Percentiles rank a stretch among this genome's conserved stretches.
These are phyloP conservation scores for Xestia ashworthii DNA, from an alignment of 2,888 invertebrate species.

Conservation along the genomic window DNA sequence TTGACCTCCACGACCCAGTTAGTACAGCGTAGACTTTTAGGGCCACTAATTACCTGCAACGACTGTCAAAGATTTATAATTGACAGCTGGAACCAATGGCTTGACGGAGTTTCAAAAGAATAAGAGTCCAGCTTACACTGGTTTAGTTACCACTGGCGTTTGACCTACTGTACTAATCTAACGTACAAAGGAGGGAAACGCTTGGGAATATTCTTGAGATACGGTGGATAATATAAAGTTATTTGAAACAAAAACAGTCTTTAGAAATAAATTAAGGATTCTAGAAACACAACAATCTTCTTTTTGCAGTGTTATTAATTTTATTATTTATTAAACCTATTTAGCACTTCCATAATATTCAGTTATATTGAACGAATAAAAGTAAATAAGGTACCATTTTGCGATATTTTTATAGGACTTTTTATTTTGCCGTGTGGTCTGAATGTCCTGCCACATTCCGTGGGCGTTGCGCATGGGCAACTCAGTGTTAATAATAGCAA, in stretches of 20 bases:
- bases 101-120: background rate
- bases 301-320: background rate
- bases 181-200: background rate
- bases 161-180: background rate
- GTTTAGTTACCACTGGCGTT: background rate
- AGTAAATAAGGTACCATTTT: slow-evolving; percentile 32
- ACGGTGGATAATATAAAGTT: background rate
- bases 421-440: slow-evolving; percentile 31
- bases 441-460: slow-evolving; percentile 15
- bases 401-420: slow-evolving; percentile 33
- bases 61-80: too few relatives aligned
- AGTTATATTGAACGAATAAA: slow-evolving; percentile 13
- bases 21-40: too few relatives aligned
- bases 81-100: too few relatives aligned
- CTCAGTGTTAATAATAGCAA: slow-evolving; percentile 16
- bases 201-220: background rate
- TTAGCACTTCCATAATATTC: background rate
- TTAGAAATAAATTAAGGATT: background rate
- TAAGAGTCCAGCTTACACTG: background rate
- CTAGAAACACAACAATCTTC: background rate
- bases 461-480: slow-evolving; percentile 36
- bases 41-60: too few relatives aligned
- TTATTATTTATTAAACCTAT: slow-evolving; percentile 1
- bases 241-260: background rate
- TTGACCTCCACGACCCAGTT: too few relatives aligned